These are phyloP conservation scores for Rallus limicola DNA, from an alignment of 2,113 vertebrate genomes.

Conservation along the genomic window DNA sequence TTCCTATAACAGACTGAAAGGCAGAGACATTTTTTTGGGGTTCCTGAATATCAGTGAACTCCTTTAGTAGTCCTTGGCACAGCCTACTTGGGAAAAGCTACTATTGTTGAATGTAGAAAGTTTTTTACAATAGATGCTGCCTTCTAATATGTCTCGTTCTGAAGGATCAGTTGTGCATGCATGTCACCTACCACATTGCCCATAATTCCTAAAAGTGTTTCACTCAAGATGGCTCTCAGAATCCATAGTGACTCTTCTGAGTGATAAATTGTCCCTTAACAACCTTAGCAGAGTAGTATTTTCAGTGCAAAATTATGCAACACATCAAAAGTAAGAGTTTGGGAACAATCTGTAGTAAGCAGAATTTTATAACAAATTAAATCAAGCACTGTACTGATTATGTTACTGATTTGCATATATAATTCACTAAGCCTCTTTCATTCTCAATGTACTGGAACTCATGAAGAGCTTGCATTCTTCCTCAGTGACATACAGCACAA, in stretches of 20 bases:
- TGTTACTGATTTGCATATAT: not conserved
- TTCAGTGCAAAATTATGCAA: not conserved
- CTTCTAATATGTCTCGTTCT: not conserved
- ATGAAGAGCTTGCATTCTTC: not conserved
- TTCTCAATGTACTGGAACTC: not conserved
- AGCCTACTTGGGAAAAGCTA: not conserved
- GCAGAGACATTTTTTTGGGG: not conserved
- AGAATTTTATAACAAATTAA: slow-evolving; percentile 24
- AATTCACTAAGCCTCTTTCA: not conserved
- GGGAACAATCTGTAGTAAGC: not conserved
- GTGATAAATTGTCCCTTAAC: not conserved
- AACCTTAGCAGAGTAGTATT: not conserved
- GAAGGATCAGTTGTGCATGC: not conserved
- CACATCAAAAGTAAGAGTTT: not conserved
- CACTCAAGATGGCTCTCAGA: not conserved
- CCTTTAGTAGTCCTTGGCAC: not conserved
- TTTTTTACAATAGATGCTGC: not conserved
- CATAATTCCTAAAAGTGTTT: not conserved
- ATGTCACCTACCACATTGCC: not conserved
- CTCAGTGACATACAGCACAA: not conserved
- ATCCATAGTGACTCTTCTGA: not conserved
- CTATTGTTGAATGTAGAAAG: not conserved
- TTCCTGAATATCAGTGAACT: not conserved
- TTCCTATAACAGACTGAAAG: fast-evolving
- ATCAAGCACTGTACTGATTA: not conserved